These are phyloP conservation scores for Rostratula benghalensis DNA, from an alignment of 2,113 vertebrate genomes.

Conservation along the genomic window DNA sequence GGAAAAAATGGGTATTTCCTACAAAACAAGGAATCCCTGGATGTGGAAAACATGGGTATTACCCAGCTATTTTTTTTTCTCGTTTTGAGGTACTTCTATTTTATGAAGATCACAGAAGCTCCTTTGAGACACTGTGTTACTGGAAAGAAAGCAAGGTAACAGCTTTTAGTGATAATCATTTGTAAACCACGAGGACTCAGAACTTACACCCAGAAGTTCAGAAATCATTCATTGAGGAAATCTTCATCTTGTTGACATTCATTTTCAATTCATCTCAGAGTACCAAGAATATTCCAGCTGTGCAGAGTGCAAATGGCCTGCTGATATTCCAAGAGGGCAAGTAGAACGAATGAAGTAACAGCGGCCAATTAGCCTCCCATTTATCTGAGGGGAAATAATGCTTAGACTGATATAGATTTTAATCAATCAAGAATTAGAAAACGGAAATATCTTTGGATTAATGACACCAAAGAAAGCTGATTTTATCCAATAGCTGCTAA, in stretches of 20 bases:
- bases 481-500: not conserved
- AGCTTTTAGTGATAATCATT: not conserved
- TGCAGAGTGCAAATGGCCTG: not conserved
- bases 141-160: not conserved
- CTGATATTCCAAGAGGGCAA: not conserved
- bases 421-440: not conserved
- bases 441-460: not conserved
- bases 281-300: not conserved
- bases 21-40: not conserved
- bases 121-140: not conserved
- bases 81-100: not conserved
- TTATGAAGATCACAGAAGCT: not conserved
- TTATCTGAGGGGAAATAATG: not conserved
- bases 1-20: not conserved
- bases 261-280: not conserved
- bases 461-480: not conserved
- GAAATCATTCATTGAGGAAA: not conserved
- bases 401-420: not conserved
- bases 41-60: not conserved
- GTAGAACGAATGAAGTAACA: not conserved
- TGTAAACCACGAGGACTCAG: not conserved
- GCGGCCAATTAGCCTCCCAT: not conserved
- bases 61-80: not conserved
- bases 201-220: not conserved
- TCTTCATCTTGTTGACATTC: not conserved